These are phyloP conservation scores for Agelastica alni DNA, from an alignment of 2,888 invertebrate genomes.

Conservation along the genomic window DNA sequence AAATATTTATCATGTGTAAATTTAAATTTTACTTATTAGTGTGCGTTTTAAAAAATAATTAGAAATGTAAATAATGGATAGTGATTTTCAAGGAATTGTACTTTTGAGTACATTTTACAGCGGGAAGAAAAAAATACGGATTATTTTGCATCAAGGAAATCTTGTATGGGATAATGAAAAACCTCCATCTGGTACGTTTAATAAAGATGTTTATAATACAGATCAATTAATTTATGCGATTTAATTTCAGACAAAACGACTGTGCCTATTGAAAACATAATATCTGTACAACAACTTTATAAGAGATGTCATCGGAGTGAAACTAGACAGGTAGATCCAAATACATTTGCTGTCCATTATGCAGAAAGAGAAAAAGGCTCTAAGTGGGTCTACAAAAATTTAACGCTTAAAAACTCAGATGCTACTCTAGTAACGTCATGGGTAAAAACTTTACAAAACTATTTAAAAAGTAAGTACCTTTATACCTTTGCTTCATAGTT, in stretches of 20 bases:
- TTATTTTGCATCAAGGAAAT: slow-evolving; percentile 65
- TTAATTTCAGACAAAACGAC: slow-evolving; percentile 62
- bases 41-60: slow-evolving; percentile 7
- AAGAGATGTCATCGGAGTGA: slow-evolving; percentile 53
- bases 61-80: slow-evolving; percentile 39
- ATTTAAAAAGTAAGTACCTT: slow-evolving; percentile 58
- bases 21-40: slow-evolving; percentile 12
- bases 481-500: no score
- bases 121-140: slow-evolving; percentile 65
- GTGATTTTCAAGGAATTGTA: slow-evolving; percentile 49
- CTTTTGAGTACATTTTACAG: slow-evolving; percentile 61
- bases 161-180: slow-evolving; percentile 68
- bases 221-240: not conserved
- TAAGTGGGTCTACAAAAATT: slow-evolving; percentile 63
- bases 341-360: slow-evolving; percentile 66
- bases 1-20: slow-evolving; percentile 8
- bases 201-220: slow-evolving; percentile 3
- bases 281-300: slow-evolving; percentile 60
- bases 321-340: slow-evolving; percentile 50
- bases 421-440: slow-evolving; percentile 65
- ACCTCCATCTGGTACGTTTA: slow-evolving; percentile 60
- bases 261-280: slow-evolving; percentile 62
- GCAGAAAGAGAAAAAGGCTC: slow-evolving; percentile 62
- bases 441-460: slow-evolving; percentile 64
- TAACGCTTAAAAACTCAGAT: slow-evolving; percentile 65